Percentiles rank a stretch among this genome's conserved stretches.
These are phyloP conservation scores for Cyprinella venusta DNA, from an alignment of 2,797 vertebrate species.

Conservation along the genomic window DNA sequence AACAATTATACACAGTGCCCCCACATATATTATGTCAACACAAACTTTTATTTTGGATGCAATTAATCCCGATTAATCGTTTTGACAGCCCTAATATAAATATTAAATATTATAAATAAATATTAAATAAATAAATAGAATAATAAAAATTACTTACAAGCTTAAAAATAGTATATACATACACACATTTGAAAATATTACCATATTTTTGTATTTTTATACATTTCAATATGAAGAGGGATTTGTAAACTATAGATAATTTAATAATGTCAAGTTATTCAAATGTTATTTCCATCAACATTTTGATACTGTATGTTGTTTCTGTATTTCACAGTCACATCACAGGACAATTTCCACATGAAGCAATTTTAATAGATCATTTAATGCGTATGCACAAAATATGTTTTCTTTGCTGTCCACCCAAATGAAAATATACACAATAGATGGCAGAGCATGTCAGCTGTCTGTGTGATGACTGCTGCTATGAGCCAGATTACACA, in stretches of 20 bases:
- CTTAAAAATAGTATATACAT: not conserved
- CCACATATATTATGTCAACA: too few relatives aligned
- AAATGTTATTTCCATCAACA: not conserved
- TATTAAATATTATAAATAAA: too few relatives aligned
- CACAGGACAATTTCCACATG: not conserved
- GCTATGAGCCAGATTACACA: not conserved
- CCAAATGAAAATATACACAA: too few relatives aligned
- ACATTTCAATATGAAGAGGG: not conserved
- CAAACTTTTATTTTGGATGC: too few relatives aligned
- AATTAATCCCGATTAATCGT: too few relatives aligned
- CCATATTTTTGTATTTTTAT: not conserved
- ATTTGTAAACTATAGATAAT: not conserved
- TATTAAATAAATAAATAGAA: too few relatives aligned
- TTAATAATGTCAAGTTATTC: not conserved
- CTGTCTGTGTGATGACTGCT: not conserved
- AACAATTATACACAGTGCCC: too few relatives aligned
- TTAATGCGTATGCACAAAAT: not conserved
- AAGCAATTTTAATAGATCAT: not conserved
- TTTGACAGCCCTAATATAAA: too few relatives aligned
- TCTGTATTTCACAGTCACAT: slow-evolving; percentile 6
- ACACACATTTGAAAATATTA: not conserved
- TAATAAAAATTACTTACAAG: not conserved
- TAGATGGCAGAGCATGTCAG: not conserved
- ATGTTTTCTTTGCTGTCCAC: not conserved
- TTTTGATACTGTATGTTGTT: too few relatives aligned